Percentiles rank a stretch among this genome's conserved stretches.
These are phyloP conservation scores for Dendrophyllia cribrosa DNA, from an alignment of 64 coral and sea anemone genomes.

Conservation along the genomic window DNA sequence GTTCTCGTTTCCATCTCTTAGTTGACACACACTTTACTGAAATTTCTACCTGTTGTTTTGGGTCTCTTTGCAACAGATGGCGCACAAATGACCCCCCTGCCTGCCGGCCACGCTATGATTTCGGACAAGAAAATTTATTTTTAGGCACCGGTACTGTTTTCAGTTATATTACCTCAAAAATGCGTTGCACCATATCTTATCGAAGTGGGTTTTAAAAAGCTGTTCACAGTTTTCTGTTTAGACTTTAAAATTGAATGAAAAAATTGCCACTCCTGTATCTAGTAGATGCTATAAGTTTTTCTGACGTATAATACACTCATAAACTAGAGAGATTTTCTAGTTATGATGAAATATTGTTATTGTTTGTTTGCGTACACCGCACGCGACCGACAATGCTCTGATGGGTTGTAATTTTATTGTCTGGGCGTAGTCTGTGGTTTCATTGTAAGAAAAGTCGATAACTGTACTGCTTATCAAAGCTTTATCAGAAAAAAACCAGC, in stretches of 20 bases:
- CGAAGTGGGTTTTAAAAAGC: neutral
- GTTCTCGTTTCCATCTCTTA: neutral
- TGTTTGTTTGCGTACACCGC: neutral
- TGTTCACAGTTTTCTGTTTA: too few relatives aligned
- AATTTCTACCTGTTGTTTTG: neutral
- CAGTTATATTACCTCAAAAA: neutral
- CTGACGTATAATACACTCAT: too few relatives aligned
- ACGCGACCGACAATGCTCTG: neutral
- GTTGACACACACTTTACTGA: neutral
- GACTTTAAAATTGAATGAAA: too few relatives aligned
- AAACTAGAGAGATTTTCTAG: too few relatives aligned
- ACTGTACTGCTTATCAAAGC: neutral
- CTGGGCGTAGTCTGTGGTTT: conserved; percentile 1
- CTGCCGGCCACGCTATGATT: neutral
- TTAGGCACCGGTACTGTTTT: neutral
- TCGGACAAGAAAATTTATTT: conserved; percentile 20
- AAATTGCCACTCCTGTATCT: too few relatives aligned
- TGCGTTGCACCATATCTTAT: neutral
- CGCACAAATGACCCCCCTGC: neutral
- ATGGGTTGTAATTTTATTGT: conserved; percentile 30
- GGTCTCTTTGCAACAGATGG: conserved; percentile 17
- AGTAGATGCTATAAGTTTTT: too few relatives aligned
- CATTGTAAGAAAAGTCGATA: neutral
- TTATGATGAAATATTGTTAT: neutral
- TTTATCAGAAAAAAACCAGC: neutral